Percentiles rank a stretch among this genome's conserved stretches.
Conservation (phyloP, 2,113 vertebrate species). For the Epinephelus moara region DNA sequence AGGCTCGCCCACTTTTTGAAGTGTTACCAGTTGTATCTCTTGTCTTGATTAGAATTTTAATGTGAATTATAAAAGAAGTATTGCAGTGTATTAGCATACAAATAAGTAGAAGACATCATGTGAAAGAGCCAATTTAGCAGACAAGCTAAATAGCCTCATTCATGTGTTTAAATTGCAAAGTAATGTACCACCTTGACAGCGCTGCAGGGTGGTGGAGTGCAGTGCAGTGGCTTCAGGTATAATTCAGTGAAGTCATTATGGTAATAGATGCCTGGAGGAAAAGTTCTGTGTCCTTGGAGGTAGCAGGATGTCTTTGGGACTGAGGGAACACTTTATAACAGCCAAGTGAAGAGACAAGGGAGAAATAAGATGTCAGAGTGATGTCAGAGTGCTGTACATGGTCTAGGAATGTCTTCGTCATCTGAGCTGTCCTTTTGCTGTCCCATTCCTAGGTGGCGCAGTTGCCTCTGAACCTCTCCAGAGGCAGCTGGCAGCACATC, state of each 20-base stretch:
- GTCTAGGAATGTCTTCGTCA: background rate
- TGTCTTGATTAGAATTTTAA: constrained; percentile 19
- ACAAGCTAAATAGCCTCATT: constrained; percentile 44
- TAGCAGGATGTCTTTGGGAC: constrained; percentile 38
- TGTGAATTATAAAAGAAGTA: constrained; percentile 9
- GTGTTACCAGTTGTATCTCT: background rate
- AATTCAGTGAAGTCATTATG: constrained; percentile 62
- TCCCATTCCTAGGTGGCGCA: constrained; percentile 88
- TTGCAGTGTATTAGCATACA: constrained; percentile 54
- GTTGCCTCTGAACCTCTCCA: constrained; percentile 91
- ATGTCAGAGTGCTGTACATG: background rate
- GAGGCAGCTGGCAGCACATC: constrained; percentile 93
- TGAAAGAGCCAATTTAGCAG: constrained; percentile 40
- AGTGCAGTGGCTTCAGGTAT: constrained; percentile 29
- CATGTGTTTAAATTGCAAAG: constrained; percentile 42
- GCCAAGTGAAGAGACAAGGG: background rate
- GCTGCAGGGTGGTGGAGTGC: constrained; percentile 5
- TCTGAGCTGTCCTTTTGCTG: background rate
- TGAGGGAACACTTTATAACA: constrained; percentile 5
- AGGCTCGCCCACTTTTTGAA: background rate
- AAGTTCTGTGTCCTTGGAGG: constrained; percentile 55
- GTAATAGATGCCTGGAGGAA: constrained; percentile 56
- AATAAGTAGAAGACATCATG: constrained; percentile 39
- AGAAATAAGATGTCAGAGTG: constrained; percentile 1
- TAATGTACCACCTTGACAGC: constrained; percentile 26